These are phyloP conservation scores for Dendrolimus houi DNA, from an alignment of 2,888 invertebrate genomes.

Conservation along the genomic window DNA sequence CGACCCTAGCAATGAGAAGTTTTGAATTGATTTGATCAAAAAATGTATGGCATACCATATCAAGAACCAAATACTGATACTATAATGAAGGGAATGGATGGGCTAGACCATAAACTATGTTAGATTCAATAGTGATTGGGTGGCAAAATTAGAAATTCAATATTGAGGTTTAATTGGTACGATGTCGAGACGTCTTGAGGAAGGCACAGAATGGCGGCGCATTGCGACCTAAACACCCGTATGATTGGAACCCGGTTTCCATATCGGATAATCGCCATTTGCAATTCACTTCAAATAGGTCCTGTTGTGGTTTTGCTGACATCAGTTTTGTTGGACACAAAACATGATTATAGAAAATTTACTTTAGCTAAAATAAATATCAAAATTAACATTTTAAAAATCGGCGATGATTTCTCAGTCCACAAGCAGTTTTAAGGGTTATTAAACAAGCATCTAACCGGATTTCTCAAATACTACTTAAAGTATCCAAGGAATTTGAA, in stretches of 20 bases:
- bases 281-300: constrained; percentile 32
- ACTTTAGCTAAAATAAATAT: no score
- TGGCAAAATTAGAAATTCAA: constrained; percentile 32
- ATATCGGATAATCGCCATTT: constrained; percentile 41
- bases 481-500: no score
- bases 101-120: background rate
- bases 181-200: constrained; percentile 37
- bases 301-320: background rate
- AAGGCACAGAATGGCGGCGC: constrained; percentile 23
- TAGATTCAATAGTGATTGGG: constrained; percentile 20
- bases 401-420: no score
- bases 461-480: no score
- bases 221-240: constrained; percentile 47
- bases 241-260: constrained; percentile 41
- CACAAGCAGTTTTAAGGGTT: no score
- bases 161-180: constrained; percentile 43
- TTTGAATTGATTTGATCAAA: no score
- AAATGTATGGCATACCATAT: no score
- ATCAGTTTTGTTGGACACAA: background rate
- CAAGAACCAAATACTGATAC: no score
- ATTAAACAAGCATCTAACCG: no score
- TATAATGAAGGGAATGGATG: no score
- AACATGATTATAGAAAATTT: background rate
- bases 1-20: no score
- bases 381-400: no score